Percentiles rank a stretch among this genome's conserved stretches.
Conservation (phyloP, 2,888 invertebrate species). For the Lepetodrilus schrolli region DNA sequence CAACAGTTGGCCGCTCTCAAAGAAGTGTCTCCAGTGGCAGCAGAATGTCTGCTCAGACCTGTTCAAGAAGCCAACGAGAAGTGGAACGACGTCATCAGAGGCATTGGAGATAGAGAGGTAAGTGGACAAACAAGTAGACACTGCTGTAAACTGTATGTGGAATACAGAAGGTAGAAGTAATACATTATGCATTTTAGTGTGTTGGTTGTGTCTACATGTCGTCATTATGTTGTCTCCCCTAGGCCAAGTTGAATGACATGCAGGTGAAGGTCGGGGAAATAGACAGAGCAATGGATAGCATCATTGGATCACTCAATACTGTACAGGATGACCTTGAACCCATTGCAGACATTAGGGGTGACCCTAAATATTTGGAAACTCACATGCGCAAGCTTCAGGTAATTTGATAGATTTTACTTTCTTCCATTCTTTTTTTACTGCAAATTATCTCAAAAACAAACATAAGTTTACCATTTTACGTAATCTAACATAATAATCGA, state of each 20-base stretch:
- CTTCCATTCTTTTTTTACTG: too few relatives aligned
- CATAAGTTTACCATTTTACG: too few relatives aligned
- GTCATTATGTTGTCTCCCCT: slow-evolving; percentile 35
- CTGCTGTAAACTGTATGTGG: too few relatives aligned
- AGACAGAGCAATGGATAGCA: slow-evolving; percentile 72
- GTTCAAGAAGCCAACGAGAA: slow-evolving; percentile 71
- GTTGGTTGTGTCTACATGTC: too few relatives aligned
- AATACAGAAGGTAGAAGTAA: too few relatives aligned
- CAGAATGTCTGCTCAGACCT: slow-evolving; percentile 67
- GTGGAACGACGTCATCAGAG: slow-evolving; percentile 71
- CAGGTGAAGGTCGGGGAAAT: slow-evolving; percentile 73
- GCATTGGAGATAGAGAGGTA: slow-evolving; percentile 72
- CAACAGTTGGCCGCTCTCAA: slow-evolving; percentile 72
- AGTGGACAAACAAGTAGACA: too few relatives aligned
- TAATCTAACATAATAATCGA: too few relatives aligned
- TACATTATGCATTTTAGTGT: too few relatives aligned
- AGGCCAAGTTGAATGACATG: slow-evolving; percentile 69
- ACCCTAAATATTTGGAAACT: slow-evolving; percentile 73
- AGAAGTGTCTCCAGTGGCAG: slow-evolving; percentile 72
- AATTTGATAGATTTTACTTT: too few relatives aligned
- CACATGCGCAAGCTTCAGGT: slow-evolving; percentile 74
- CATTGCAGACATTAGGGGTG: slow-evolving; percentile 69
- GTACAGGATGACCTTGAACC: slow-evolving; percentile 66
- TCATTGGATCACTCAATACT: slow-evolving; percentile 66
- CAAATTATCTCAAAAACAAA: too few relatives aligned